Evolutionary conservation across 2,113 vertebrate species (phyloP).

Genomic region (Trogon melanurus): DNA sequence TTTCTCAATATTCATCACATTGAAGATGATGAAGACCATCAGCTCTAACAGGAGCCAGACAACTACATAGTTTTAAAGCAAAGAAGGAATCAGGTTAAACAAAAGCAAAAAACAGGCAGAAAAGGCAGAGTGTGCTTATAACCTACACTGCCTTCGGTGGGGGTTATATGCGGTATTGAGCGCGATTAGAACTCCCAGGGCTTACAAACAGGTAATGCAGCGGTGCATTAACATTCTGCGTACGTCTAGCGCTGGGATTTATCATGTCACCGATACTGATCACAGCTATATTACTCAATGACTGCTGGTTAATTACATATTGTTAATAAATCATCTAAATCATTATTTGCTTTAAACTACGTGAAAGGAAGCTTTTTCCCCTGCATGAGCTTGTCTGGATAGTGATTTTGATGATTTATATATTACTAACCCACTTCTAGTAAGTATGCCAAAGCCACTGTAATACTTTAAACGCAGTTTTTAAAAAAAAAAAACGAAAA

Average conservation of each 20-base stretch:
- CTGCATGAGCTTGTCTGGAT: background rate
- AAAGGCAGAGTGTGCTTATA: background rate
- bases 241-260: background rate
- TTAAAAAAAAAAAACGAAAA: background rate
- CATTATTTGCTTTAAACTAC: background rate
- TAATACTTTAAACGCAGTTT: background rate
- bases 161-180: rapidly evolving
- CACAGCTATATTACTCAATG: background rate
- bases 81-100: background rate
- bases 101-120: background rate
- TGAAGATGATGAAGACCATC: background rate
- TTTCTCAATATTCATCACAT: background rate
- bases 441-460: background rate
- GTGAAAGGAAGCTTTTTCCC: background rate
- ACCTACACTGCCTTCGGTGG: background rate
- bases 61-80: background rate
- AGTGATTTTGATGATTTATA: background rate
- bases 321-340: background rate
- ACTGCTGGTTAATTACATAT: background rate
- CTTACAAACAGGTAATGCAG: background rate
- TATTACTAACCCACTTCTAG: background rate
- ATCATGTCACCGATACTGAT: background rate
- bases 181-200: background rate
- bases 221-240: background rate
- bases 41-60: background rate